These are phyloP conservation scores for Phenacoccus solenopsis DNA, from an alignment of 1,140 invertebrate species.

Conservation along the genomic window DNA sequence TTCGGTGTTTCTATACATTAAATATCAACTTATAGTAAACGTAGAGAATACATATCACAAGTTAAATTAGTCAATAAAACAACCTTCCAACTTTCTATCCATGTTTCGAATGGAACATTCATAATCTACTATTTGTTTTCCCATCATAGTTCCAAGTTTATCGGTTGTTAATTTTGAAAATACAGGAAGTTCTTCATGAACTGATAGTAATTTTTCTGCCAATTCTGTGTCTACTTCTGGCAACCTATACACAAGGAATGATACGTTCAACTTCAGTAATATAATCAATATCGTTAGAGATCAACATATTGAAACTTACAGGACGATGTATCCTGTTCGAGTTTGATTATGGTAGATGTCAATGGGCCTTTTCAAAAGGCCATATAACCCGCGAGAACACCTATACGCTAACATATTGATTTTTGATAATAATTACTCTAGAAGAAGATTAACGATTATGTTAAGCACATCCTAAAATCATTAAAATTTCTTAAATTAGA, in stretches of 20 bases:
- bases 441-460: too few relatives aligned
- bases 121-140: conserved; percentile 66
- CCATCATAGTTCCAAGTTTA: conserved; percentile 66
- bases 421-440: too few relatives aligned
- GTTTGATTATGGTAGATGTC: neutral
- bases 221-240: conserved; percentile 80
- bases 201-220: conserved; percentile 55
- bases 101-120: conserved; percentile 38
- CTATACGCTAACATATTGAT: neutral
- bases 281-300: neutral
- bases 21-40: conserved; percentile 3
- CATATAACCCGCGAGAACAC: neutral
- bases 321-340: conserved; percentile 37
- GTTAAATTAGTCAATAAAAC: conserved; percentile 19
- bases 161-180: conserved; percentile 69
- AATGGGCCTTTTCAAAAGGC: neutral
- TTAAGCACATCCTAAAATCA: too few relatives aligned
- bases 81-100: conserved; percentile 10
- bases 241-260: conserved; percentile 49
- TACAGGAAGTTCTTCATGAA: conserved; percentile 59
- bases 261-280: conserved; percentile 4
- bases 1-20: conserved; percentile 26
- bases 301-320: conserved; percentile 34
- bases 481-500: too few relatives aligned
- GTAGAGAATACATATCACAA: neutral